phyloP scores from a whole-genome alignment of 2,797 vertebrate genomes.

The Bradypus variegatus region DNA sequence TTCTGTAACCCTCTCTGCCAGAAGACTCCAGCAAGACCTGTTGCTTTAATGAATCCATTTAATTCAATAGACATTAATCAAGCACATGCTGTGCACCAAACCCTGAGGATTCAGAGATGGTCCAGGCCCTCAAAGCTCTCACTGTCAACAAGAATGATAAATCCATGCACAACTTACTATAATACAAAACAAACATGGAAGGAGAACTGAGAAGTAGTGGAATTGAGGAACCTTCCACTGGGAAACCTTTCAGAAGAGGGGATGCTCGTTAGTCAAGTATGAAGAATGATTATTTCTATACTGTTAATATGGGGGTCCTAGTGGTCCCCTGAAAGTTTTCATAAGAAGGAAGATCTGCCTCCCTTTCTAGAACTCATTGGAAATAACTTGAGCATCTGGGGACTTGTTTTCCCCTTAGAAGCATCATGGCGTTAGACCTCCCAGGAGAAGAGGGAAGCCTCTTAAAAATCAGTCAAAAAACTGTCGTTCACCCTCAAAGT shows the following conservation, averaged over 20 bases:
- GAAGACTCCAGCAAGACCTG: neutral
- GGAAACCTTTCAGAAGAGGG: neutral
- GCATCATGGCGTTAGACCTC: neutral
- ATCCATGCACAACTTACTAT: neutral
- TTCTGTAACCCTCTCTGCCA: neutral
- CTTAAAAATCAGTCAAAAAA: neutral
- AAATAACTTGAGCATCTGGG: neutral
- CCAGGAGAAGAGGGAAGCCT: conserved; percentile 7
- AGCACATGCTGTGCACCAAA: neutral
- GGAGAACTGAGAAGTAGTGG: neutral
- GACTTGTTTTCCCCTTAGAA: conserved; percentile 16
- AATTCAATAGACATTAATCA: neutral
- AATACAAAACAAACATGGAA: neutral
- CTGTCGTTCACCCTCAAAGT: neutral
- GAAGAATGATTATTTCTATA: neutral
- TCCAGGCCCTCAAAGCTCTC: neutral
- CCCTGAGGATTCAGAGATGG: neutral
- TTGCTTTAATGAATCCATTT: neutral
- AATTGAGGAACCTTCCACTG: neutral
- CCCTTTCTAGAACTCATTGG: neutral
- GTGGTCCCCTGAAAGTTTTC: neutral
- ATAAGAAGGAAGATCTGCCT: neutral
- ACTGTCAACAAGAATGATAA: neutral
- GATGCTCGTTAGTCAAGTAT: neutral
- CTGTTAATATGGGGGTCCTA: neutral